These are phyloP conservation scores for Danaus plexippus DNA, from an alignment of 1,140 invertebrate species.

Conservation along the genomic window DNA sequence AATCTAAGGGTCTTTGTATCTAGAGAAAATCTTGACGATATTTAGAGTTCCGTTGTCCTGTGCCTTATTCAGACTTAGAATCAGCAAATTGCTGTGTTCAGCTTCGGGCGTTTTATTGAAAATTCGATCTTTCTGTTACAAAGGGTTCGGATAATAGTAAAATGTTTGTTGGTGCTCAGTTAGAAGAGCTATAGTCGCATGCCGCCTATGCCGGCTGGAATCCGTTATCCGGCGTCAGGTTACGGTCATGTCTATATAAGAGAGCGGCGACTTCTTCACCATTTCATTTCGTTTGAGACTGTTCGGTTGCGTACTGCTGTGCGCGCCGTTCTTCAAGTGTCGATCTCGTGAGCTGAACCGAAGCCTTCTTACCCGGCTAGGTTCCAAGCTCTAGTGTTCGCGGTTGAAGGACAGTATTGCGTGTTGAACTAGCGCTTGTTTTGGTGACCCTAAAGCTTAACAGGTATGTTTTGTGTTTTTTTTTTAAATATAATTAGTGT, in stretches of 20 bases:
- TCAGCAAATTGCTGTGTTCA: slow-evolving; percentile 59
- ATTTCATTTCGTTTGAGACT: slow-evolving; percentile 69
- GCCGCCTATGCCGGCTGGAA: slow-evolving; percentile 33
- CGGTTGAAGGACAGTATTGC: slow-evolving; percentile 51
- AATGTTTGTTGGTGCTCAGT: slow-evolving; percentile 26
- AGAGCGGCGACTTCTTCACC: slow-evolving; percentile 65
- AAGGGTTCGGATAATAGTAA: slow-evolving; percentile 30
- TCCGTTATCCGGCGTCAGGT: slow-evolving; percentile 71
- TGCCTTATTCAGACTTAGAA: slow-evolving; percentile 38
- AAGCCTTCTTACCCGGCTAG: slow-evolving; percentile 26
- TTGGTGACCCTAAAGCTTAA: slow-evolving; percentile 29
- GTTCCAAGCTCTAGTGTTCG: slow-evolving; percentile 48
- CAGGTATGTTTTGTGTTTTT: slow-evolving; percentile 36
- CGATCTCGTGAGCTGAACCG: slow-evolving; percentile 29
- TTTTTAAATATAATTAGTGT: neutral
- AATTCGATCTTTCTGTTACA: slow-evolving; percentile 64
- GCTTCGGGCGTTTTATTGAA: slow-evolving; percentile 66
- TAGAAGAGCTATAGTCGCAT: slow-evolving; percentile 39
- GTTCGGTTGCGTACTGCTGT: slow-evolving; percentile 44
- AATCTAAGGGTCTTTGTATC: slow-evolving; percentile 8
- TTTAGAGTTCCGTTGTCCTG: slow-evolving; percentile 46
- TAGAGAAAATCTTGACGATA: slow-evolving; percentile 30
- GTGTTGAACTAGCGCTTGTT: slow-evolving; percentile 50
- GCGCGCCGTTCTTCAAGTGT: slow-evolving; percentile 37
- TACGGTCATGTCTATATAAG: slow-evolving; percentile 70